Evolutionary conservation across 23 tunicate genomes (phyloP), one percentile per base, ranked within the genome.

Genomic region (Trididemnum clinides): DNA sequence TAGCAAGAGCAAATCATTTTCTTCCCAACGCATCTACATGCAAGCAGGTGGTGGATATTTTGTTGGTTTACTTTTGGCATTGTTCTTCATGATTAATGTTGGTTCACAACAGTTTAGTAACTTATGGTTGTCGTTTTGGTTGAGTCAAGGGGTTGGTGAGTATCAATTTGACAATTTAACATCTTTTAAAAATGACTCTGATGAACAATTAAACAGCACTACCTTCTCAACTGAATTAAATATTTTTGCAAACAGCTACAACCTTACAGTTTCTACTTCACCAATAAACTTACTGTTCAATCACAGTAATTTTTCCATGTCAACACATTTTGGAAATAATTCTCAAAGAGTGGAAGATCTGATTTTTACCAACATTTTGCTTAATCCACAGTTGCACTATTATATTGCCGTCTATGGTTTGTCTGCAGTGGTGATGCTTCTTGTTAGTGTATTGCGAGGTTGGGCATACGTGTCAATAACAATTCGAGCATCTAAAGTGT

Each of bases 51-150:
- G 91, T 5, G 97, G 97, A 12, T 69, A 36, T 62, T 62, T 87
- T 36, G 33, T 37, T 0, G 73, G 50, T 3, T 12, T 82, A 7
- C 33, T 92, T 5, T 50, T 82, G 62, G 27, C 72, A 7, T 28
- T 87, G 28, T 78, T 87, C n/a, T 87, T 87, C 69, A 29, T 77
- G 28, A 18, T 92, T 10, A 88, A 82, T 36, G 88, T 87, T 39
- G 87, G 88, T 34, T 82, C 72, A 50, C 91, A 86, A 51, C 97
- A 87, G 50, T 92, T 92, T 64, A 82, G 84, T n/a, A 77, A 66
- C 28, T 65, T 87, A 33, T 92, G 97, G 97, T 51, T 92, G 34
- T 92, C 97, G 4, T 77, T 57, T 30, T 87, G 91, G 97, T 35
- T 92, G 6, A 92, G 78, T 19, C 85, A 75, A 18, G 78, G 85